Evolutionary conservation across 2,888 invertebrate genomes (phyloP), one percentile per base, ranked within the genome.

Genomic region (Drosophila mimetica): DNA sequence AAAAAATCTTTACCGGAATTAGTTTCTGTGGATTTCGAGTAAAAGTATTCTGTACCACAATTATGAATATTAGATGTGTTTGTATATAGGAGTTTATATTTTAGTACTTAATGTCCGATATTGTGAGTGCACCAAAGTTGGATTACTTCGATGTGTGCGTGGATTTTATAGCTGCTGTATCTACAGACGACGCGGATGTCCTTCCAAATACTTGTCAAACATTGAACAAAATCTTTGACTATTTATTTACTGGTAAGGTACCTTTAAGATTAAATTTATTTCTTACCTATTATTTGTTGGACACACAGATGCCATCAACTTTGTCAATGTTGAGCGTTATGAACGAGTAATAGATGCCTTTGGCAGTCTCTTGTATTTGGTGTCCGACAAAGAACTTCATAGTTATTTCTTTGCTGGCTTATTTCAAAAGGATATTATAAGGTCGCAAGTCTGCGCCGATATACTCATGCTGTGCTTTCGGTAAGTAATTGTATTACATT

Each of bases 391-490:
- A 0, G 6, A 22, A 1, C 9, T 89, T 0, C 44, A 58, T 11
- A 58, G 63, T 20, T 80, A 71, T 51, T 75, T 88, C 32, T 46
- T 22, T 25, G 6, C 14, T 13, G 55, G 63, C 2, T 4, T 84
- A 4, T 75, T 82, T 47, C 32, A 70, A 44, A 46, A 55, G 4
- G 65, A 88, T 53, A 20, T 73, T 0, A 25, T 74, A 0, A 55
- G 34, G 20, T 64, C 84, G 0, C 77, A 85, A 53, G 72, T 63
- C n/a, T 75, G 76, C 36, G 71, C 76, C 0, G 88, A 88, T 65
- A 60, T 89, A 13, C 64, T 88, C 0, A 71, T 77, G 61, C 47
- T 86, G 2, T 74, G 32, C 7, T 77, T 76, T 58, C 71, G 77
- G 88, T 89, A 37, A 52, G 36, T n/a, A 39, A 22, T 7, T 16